Base-by-base conservation (phyloP, 2,888 invertebrate species). In the Euzophera pinguis region DNA sequence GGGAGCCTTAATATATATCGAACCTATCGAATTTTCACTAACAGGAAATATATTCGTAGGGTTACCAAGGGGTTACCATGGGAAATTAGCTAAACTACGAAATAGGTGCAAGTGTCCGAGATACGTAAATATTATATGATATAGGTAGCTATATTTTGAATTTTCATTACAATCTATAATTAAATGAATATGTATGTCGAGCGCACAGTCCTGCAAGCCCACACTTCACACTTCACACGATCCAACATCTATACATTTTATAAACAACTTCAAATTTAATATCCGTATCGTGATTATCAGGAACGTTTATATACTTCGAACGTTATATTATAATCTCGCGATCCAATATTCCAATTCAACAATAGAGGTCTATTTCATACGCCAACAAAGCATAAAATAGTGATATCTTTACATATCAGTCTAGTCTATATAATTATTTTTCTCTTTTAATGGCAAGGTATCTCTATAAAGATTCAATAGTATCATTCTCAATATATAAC, bases 331-430 rank as follows among this genome's bases (percentile, higher is more conserved):
- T 66, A 73, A 62, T 62, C 67, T 64, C 74, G 73, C 78, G 71
- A 76, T 75, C 75, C 75, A 79, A 71, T 73, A 73, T 71, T 73
- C 75, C 77, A 81, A 78, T 79, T 78, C 84, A 83, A 84, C 85
- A 82, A 82, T 80, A 84, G 76, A 83, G 78, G 75, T 84, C 77
- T 81, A 82, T 82, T 76, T 79, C 81, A 79, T 85, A 81, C 85
- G 86, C 85, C 85, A 88, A 89, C 86, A 87, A 87, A 89, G 88
- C 88, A 88, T 88, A 88, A 85, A 89, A 89, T 89, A 89, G 84
- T 89, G 89, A 90, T 90, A 90, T 89, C 81, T 87, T 89, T 88
- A 89, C 84, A 86, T 85, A 77, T 90, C 90, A 90, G 89, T 90
- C 89, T 90, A 90, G 87, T 85, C 90, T 90, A 90, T 88, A 87